phyloP scores from a whole-genome alignment of 1,140 invertebrate genomes.

The Contarinia nasturtii region DNA sequence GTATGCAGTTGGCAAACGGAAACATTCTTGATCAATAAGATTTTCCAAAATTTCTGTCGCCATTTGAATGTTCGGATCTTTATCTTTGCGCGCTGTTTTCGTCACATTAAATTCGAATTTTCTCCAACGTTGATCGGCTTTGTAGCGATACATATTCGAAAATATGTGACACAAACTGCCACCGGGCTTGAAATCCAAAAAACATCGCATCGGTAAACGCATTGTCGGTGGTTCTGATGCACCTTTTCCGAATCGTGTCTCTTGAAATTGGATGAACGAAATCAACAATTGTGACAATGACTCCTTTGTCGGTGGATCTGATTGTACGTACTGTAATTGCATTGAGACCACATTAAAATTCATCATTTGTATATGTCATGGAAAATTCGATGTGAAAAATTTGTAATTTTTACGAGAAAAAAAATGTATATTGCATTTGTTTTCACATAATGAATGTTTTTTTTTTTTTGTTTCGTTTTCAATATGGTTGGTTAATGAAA shows the following conservation, averaged over 20 bases:
- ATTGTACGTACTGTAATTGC: background rate
- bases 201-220: conserved; percentile 75
- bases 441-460: no score
- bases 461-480: conserved; percentile 1
- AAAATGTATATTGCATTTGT: background rate
- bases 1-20: conserved; percentile 59
- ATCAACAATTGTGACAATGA: conserved; percentile 64
- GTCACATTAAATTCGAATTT: conserved; percentile 77
- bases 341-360: no score
- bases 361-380: no score
- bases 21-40: conserved; percentile 60
- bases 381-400: background rate
- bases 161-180: conserved; percentile 85
- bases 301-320: conserved; percentile 88
- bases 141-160: conserved; percentile 84
- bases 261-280: conserved; percentile 88
- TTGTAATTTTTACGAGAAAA: background rate
- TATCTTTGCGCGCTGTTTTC: conserved; percentile 54
- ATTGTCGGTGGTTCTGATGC: conserved; percentile 66
- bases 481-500: background rate
- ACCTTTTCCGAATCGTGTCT: conserved; percentile 88
- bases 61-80: conserved; percentile 88
- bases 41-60: conserved; percentile 80
- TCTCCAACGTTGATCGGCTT: conserved; percentile 87
- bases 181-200: conserved; percentile 86